phyloP scores from a whole-genome alignment of 1,140 invertebrate genomes.

The Rhagoletis pomonella region DNA sequence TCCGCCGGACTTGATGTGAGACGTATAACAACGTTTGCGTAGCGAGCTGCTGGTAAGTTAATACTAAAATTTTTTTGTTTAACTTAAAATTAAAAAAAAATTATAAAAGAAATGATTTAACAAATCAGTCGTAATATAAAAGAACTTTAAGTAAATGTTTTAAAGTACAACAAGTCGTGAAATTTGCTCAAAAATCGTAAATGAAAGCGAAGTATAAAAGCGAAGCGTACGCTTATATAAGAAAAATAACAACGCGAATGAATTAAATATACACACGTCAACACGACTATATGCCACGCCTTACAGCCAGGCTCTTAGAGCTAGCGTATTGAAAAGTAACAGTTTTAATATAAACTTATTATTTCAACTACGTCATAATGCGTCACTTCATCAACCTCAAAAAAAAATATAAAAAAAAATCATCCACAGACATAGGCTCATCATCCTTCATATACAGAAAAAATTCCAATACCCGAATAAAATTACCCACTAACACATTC shows the following conservation, averaged over 20 bases:
- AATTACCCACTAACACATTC: too few relatives aligned
- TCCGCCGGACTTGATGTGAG: constrained; percentile 67
- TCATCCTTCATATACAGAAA: too few relatives aligned
- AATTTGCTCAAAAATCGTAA: constrained; percentile 58
- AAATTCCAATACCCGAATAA: too few relatives aligned
- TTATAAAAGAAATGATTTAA: constrained; percentile 55
- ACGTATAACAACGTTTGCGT: constrained; percentile 71
- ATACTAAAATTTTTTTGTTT: constrained; percentile 32
- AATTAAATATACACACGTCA: constrained; percentile 68
- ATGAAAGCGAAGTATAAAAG: neutral
- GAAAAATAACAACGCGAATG: neutral
- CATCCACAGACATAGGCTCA: neutral
- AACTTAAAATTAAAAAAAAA: constrained; percentile 63
- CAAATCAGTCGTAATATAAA: constrained; percentile 39
- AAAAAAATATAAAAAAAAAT: neutral
- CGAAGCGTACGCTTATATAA: neutral
- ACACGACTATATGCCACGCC: constrained; percentile 62
- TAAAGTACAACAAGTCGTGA: constrained; percentile 52
- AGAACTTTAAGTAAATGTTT: constrained; percentile 46
- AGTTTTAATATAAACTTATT: constrained; percentile 46
- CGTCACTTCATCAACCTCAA: neutral
- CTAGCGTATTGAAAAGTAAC: constrained; percentile 17
- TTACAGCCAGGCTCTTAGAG: constrained; percentile 54
- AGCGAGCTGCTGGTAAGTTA: constrained; percentile 69
- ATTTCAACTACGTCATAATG: constrained; percentile 15